phyloP scores from a whole-genome alignment of 1,140 invertebrate genomes.

The Drosophila obscura region DNA sequence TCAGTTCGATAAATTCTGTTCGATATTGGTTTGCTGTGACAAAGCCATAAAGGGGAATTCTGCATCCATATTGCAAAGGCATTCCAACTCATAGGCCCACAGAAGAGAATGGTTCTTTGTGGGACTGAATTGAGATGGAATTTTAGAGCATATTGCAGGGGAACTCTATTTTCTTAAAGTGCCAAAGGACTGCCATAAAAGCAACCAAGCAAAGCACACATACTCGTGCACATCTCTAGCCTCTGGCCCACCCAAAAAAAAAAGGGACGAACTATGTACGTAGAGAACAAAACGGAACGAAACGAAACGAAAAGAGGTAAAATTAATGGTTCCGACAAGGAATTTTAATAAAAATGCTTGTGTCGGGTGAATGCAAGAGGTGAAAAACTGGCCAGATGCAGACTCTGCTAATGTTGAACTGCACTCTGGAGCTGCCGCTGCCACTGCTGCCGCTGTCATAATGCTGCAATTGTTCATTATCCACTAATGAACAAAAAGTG shows the following conservation, averaged over 20 bases:
- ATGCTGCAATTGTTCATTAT: constrained; percentile 83
- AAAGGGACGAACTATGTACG: background rate
- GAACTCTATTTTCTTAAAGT: background rate
- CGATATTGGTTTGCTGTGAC: no score
- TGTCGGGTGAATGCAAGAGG: constrained; percentile 67
- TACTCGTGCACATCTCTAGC: no score
- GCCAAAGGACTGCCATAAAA: constrained; percentile 36
- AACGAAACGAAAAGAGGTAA: constrained; percentile 55
- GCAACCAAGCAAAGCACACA: constrained; percentile 22
- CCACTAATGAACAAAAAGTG: constrained; percentile 82
- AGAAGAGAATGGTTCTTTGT: background rate
- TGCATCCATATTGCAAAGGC: no score
- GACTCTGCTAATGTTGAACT: constrained; percentile 40
- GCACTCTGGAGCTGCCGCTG: constrained; percentile 15
- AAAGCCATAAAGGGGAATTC: no score
- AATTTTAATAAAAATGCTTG: constrained; percentile 83
- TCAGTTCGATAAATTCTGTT: no score
- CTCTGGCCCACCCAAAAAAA: constrained; percentile 15
- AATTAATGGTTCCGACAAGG: constrained; percentile 77
- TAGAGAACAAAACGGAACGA: constrained; percentile 16
- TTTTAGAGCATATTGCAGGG: no score
- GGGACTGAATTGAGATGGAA: no score
- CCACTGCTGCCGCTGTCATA: constrained; percentile 68
- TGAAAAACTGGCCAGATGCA: constrained; percentile 75
- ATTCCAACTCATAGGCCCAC: constrained; percentile 5